phyloP scores from a whole-genome alignment of 2,113 vertebrate genomes.

The Amia ocellicauda region DNA sequence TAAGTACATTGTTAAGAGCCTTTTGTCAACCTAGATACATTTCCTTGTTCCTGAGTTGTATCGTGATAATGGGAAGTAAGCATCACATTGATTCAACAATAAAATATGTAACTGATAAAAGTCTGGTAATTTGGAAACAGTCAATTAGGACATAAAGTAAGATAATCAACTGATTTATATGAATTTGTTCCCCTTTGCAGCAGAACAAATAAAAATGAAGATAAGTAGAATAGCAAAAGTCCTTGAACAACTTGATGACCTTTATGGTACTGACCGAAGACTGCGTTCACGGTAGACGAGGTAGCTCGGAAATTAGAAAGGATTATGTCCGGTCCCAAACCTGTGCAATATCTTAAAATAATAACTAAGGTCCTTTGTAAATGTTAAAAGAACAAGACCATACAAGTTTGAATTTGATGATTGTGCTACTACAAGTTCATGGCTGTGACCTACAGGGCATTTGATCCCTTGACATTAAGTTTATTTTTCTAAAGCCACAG shows the following conservation, averaged over 20 bases:
- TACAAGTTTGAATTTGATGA: slow-evolving; percentile 73
- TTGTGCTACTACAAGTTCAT: slow-evolving; percentile 59
- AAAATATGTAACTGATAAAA: no score
- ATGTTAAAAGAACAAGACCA: slow-evolving; percentile 61
- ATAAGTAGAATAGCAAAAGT: no score
- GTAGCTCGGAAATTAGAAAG: slow-evolving; percentile 19
- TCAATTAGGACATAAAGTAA: no score
- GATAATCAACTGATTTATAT: no score
- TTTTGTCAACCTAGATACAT: no score
- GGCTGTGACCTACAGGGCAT: slow-evolving; percentile 75
- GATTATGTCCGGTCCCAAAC: slow-evolving; percentile 13
- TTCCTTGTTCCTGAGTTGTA: no score
- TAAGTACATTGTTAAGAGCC: no score
- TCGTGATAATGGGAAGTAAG: no score
- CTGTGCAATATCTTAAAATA: slow-evolving; percentile 20
- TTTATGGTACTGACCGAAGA: neutral
- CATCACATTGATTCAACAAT: no score
- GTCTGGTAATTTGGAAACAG: no score
- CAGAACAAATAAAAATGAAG: no score
- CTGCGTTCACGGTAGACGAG: slow-evolving; percentile 3
- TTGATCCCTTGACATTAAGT: slow-evolving; percentile 80
- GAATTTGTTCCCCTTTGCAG: no score
- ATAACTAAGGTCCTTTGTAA: slow-evolving; percentile 56
- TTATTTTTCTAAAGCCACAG: slow-evolving; percentile 93
- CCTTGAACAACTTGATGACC: slow-evolving; percentile 22